A percentile compares a stretch with the other conserved stretches of the same genome.
These are phyloP conservation scores for Saguinus imperator DNA, from an alignment of 2,113 vertebrate genomes.

Conservation along the genomic window DNA sequence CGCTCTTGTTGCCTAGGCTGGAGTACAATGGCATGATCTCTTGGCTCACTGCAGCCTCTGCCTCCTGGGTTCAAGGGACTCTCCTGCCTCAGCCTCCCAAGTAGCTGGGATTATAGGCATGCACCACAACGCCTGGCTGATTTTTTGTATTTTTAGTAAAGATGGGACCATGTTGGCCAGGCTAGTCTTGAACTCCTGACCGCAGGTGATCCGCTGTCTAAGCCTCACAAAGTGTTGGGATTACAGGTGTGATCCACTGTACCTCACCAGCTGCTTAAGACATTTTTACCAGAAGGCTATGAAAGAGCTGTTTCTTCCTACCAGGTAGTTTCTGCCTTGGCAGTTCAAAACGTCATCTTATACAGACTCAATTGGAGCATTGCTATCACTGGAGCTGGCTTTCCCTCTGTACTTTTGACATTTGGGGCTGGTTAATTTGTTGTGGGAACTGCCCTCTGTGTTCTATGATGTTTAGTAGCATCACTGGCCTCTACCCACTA, in stretches of 20 bases:
- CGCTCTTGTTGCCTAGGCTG: no score
- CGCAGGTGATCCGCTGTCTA: neutral
- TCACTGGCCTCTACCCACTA: neutral
- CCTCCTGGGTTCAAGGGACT: no score
- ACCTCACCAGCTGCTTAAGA: neutral
- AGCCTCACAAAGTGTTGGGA: neutral
- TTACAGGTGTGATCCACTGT: no score
- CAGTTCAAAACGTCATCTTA: neutral
- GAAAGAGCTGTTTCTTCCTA: neutral
- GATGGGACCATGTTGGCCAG: no score
- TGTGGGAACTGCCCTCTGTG: neutral
- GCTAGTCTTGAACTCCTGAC: neutral
- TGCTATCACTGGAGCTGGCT: neutral
- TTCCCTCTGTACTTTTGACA: neutral
- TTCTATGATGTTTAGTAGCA: neutral
- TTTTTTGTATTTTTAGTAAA: no score
- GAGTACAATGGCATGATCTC: no score
- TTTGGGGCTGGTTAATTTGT: neutral
- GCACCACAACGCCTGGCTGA: rapidly evolving
- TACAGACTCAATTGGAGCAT: neutral
- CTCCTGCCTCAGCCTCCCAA: no score
- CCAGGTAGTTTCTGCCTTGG: neutral
- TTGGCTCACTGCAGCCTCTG: no score
- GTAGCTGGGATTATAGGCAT: no score
- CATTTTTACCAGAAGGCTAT: neutral